Percentiles rank a stretch among this genome's conserved stretches.
These are phyloP conservation scores for Cricetomys ansorgei DNA, from an alignment of 2,113 vertebrate species.

Conservation along the genomic window DNA sequence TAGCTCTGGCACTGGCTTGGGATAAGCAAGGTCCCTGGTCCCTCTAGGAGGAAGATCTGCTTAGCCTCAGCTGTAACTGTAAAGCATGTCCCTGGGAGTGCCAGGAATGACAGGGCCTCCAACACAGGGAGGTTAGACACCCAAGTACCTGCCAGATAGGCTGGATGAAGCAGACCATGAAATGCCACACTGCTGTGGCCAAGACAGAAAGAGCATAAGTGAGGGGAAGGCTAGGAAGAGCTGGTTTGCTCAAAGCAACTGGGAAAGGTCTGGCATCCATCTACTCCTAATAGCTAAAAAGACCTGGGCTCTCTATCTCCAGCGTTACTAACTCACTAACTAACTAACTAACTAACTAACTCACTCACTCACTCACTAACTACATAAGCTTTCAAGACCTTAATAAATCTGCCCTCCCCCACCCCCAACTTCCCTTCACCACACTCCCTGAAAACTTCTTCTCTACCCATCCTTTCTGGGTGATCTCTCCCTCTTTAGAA, in stretches of 20 bases:
- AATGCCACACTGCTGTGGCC: background rate
- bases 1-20: background rate
- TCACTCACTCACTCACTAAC: background rate
- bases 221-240: background rate
- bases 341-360: background rate
- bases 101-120: background rate
- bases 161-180: background rate
- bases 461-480: background rate
- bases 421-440: background rate
- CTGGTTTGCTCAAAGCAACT: background rate
- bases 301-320: background rate
- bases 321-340: background rate
- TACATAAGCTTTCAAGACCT: background rate
- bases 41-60: background rate
- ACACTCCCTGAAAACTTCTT: background rate
- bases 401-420: background rate
- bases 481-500: background rate
- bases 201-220: background rate
- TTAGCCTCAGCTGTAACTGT: background rate
- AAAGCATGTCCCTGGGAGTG: background rate
- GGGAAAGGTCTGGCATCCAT: background rate
- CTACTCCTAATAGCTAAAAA: conserved; percentile 15
- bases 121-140: background rate
- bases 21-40: background rate
- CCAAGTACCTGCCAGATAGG: background rate